These are phyloP conservation scores for Natrix natrix DNA, from an alignment of 2,797 vertebrate species.

Conservation along the genomic window DNA sequence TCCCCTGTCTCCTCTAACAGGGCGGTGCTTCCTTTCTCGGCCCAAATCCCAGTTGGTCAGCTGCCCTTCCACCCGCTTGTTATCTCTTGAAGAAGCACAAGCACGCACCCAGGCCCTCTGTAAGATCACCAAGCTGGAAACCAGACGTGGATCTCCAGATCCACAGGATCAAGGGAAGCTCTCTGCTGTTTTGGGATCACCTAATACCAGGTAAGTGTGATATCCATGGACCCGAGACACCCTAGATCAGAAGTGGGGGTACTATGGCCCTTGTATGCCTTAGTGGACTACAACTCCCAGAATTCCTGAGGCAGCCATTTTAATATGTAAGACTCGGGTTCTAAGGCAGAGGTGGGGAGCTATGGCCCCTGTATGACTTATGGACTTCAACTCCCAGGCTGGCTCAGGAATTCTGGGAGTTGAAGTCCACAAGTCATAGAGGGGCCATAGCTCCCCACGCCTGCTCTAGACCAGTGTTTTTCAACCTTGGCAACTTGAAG, in stretches of 20 bases:
- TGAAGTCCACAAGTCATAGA: background rate
- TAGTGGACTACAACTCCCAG: no score
- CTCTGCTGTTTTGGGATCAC: slow-evolving; percentile 66
- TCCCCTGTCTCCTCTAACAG: slow-evolving; percentile 49
- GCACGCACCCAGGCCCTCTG: slow-evolving; percentile 76
- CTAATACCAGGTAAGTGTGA: slow-evolving; percentile 64
- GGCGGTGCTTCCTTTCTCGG: slow-evolving; percentile 74
- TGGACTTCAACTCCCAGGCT: background rate
- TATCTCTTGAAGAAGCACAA: slow-evolving; percentile 81
- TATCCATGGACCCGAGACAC: background rate
- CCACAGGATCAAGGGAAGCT: slow-evolving; percentile 55
- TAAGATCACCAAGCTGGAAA: slow-evolving; percentile 52
- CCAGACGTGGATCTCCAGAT: slow-evolving; percentile 45
- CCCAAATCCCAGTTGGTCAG: slow-evolving; percentile 77
- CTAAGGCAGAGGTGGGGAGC: no score
- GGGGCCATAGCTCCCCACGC: no score
- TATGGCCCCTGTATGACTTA: background rate
- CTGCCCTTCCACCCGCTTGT: slow-evolving; percentile 72
- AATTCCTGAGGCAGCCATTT: no score
- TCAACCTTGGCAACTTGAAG: no score
- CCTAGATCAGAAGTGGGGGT: no score
- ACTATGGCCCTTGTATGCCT: no score
- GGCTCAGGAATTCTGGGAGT: background rate
- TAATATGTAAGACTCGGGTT: no score
- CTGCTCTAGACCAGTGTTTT: no score